Base-by-base conservation (phyloP, 2,888 invertebrate genomes). In the Bellardia bayeri region DNA sequence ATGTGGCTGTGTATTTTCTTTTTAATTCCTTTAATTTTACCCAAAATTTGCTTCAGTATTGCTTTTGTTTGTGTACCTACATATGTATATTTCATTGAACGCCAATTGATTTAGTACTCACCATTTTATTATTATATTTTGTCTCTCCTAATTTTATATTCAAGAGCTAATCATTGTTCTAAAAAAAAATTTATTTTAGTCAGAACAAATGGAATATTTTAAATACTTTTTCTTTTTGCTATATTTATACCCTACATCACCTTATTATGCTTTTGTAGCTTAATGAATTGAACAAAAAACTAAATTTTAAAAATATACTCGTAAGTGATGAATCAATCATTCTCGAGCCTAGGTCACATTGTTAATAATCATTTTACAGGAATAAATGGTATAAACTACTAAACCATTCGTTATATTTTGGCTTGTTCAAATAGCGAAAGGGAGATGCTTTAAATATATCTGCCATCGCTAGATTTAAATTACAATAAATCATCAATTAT, bases 1-100 rank as follows among this genome's bases (percentile, higher is more conserved):
- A 8, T 58, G 63, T n/a, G n/a, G n/a, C n/a, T n/a, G n/a, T 80
- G 37, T 78, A 5, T 37, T 16, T 14, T n/a, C 63, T 66, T n/a
- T 63, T 66, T 23, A 66, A 49, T 82, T 82, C 82, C 74, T 75
- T 69, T 6, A 14, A 81, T n/a, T 81, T 81, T 72, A n/a, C 45
- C 16, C n/a, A 51, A 66, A 14, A 30, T 54, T 72, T 54, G n/a
- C 37, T 45, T 16, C n/a, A 61, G 30, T 7, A 56, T 16, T 56
- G 16, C 2, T 54, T 54, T 14, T 23, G 16, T 56, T 56, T 56
- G 7, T 56, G 7, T 78, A 9, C 40, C 8, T 42, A n/a, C n/a
- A n/a, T n/a, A n/a, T n/a, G n/a, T n/a, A 23, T 23, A 23, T 9
- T n/a, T 16, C 23, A 69, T 49, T 40, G 63, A 71, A 80, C 16